Evolutionary conservation across 2,888 invertebrate genomes (phyloP).

Genomic region (Heliconius sara): DNA sequence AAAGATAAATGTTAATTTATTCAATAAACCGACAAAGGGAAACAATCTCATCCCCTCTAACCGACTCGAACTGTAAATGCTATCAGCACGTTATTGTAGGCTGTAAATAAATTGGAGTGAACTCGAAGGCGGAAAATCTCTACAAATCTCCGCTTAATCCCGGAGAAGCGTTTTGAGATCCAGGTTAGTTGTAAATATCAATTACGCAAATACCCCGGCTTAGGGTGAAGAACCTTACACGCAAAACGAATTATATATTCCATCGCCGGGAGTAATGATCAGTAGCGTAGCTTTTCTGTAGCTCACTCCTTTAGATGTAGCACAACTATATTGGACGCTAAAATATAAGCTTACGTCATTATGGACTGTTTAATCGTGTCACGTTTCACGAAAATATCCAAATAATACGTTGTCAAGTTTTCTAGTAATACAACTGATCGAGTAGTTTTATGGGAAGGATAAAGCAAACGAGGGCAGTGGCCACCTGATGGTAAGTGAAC

Average conservation of each 20-base stretch:
- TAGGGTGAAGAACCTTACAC: conserved; percentile 63
- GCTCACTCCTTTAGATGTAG: conserved; percentile 22
- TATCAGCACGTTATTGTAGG: conserved; percentile 56
- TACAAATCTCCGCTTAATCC: conserved; percentile 79
- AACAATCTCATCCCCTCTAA: conserved; percentile 40
- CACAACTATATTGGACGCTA: not conserved
- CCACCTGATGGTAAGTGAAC: no score
- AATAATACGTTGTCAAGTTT: not conserved
- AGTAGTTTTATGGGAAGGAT: no score
- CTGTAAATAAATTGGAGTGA: conserved; percentile 78
- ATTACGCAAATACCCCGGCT: conserved; percentile 79
- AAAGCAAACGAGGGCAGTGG: no score
- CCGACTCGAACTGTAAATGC: conserved; percentile 56
- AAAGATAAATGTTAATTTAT: conserved; percentile 31
- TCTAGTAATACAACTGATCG: not conserved
- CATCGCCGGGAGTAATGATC: conserved; percentile 50
- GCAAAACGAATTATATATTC: conserved; percentile 54
- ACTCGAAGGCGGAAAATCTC: conserved; percentile 72
- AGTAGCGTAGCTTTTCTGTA: conserved; percentile 33
- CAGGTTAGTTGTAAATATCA: conserved; percentile 84
- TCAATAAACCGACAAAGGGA: conserved; percentile 44
- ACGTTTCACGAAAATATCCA: not conserved
- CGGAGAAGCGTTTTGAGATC: conserved; percentile 72
- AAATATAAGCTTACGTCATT: conserved; percentile 2
- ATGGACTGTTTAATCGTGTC: not conserved